Evolutionary conservation across 2,113 vertebrate genomes (phyloP), one percentile per base, ranked within the genome.

Genomic region (Prietella phreatophila): DNA sequence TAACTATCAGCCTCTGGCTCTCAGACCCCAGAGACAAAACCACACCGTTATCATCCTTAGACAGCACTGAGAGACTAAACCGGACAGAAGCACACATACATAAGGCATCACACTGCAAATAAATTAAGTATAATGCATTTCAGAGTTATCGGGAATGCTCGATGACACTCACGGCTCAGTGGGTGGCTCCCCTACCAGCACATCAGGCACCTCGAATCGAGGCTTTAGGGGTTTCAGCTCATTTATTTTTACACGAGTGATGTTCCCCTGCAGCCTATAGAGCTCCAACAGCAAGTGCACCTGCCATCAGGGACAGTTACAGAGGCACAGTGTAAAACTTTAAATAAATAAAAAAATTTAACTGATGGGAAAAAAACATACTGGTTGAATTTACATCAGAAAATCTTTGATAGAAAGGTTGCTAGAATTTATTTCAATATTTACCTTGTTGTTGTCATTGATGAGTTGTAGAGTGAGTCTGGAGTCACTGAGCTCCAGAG

Each of bases 371-470:
- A 36, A 36, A 15, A 25, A n/a, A 19, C 25, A 71, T 3, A 1
- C 6, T 63, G 11, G 20, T 5, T 33, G 1, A 65, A 47, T 67
- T n/a, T 5, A 53, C 33, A 50, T 50, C 6, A 65, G 82, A 50
- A 83, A n/a, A 30, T n/a, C 27, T 56, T n/a, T 79, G 58, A 19
- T 69, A n/a, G 13, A n/a, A n/a, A 50, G 14, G 15, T 5, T 79
- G 25, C 65, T 5, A 50, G 47, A 50, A 36, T 56, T 55, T 67
- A 58, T 22, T 60, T 11, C 55, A 50, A 80, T 82, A 65, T 1
- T 61, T 17, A 97, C 97, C 96, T 98, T 96, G 89, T 96, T 98
- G 86, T 95, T 96, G 91, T 98, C 97, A 78, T 97, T 96, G 87
- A 97, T 94, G 58, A 98, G 95, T 92, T 97, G 97, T 87, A 98